Percentiles rank a stretch among this genome's conserved stretches.
phyloP scores from a whole-genome alignment of 2,888 invertebrate genomes.

The Tipula confusa region DNA sequence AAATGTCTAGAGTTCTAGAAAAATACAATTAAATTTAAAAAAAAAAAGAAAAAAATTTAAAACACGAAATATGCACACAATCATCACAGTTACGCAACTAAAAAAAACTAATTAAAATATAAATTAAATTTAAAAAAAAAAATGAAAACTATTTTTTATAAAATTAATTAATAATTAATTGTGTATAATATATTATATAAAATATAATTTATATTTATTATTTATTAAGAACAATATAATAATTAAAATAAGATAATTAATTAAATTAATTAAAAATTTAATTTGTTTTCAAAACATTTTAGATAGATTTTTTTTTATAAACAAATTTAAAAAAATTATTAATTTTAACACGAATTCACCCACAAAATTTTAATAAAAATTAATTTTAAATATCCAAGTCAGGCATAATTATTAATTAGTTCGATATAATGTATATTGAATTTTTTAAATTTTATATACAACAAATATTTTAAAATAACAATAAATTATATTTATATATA shows the following conservation, averaged over 20 bases:
- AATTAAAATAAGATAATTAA: background rate
- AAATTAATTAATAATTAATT: conserved; percentile 13
- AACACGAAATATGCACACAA: background rate
- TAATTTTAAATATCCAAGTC: background rate
- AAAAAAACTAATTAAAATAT: conserved; percentile 29
- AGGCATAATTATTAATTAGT: background rate
- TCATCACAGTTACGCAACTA: background rate
- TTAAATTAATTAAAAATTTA: background rate
- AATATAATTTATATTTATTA: background rate
- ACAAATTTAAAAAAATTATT: background rate
- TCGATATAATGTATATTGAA: background rate
- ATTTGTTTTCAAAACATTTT: background rate
- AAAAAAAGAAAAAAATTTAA: background rate
- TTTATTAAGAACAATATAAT: background rate
- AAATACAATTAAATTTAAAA: background rate
- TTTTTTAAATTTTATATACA: background rate
- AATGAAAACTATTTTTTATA: conserved; percentile 31
- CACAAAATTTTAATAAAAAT: background rate
- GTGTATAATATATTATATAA: conserved; percentile 16
- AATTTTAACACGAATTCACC: background rate
- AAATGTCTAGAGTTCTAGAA: conserved; percentile 57
- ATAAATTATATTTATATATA: background rate
- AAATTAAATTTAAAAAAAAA: conserved; percentile 31
- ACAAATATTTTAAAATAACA: background rate
- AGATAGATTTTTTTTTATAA: background rate